Evolutionary conservation across 1,140 invertebrate genomes (phyloP).

Genomic region (Bombyx mandarina): DNA sequence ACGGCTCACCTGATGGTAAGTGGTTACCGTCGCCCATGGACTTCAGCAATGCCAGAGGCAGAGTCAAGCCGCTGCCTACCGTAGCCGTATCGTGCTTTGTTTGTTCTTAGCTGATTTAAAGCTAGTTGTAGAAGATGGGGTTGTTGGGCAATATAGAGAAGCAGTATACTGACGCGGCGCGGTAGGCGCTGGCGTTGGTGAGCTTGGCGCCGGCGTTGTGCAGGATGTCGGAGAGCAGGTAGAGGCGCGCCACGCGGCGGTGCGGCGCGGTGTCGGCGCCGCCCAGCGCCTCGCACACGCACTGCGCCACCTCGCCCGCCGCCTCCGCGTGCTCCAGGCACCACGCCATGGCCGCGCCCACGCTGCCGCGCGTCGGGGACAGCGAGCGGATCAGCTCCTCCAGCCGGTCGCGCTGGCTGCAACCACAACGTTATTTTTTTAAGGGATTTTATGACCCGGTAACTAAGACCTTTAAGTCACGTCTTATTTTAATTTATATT

Average conservation of each 20-base stretch:
- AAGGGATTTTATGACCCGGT: too few relatives aligned
- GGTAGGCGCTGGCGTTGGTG: constrained; percentile 96
- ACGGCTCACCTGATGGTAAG: too few relatives aligned
- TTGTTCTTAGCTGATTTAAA: too few relatives aligned
- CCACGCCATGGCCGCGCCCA: constrained; percentile 98
- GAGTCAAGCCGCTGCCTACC: too few relatives aligned
- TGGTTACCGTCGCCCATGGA: too few relatives aligned
- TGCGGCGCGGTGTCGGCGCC: constrained; percentile 85
- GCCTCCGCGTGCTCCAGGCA: constrained; percentile 98
- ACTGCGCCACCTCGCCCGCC: constrained; percentile 95
- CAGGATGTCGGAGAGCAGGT: constrained; percentile 96
- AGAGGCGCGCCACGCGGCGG: constrained; percentile 95
- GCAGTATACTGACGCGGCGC: constrained; percentile 80
- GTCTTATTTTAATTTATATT: too few relatives aligned
- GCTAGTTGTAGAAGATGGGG: too few relatives aligned
- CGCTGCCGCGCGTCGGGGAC: constrained; percentile 86
- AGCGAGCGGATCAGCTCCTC: constrained; percentile 93
- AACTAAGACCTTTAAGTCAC: too few relatives aligned
- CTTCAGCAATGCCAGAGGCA: too few relatives aligned
- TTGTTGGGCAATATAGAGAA: too few relatives aligned
- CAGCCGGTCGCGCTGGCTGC: constrained; percentile 89
- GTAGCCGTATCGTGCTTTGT: too few relatives aligned
- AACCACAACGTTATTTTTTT: constrained; percentile 2
- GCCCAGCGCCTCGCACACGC: constrained; percentile 91
- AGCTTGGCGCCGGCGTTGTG: constrained; percentile 98